These are phyloP conservation scores for Helicoverpa armigera DNA, from an alignment of 1,140 invertebrate genomes.

Conservation along the genomic window DNA sequence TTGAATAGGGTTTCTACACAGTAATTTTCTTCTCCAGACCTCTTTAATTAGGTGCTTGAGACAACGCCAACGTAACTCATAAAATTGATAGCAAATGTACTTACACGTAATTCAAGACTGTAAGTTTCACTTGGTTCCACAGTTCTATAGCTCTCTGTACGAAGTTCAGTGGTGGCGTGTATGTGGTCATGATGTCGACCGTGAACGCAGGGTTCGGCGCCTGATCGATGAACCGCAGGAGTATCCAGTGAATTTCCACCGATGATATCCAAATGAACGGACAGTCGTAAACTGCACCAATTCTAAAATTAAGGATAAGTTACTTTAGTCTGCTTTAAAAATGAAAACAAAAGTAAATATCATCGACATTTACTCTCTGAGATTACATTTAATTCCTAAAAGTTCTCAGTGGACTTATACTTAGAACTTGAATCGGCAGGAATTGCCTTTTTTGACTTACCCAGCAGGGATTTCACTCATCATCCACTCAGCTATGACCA, in stretches of 20 bases:
- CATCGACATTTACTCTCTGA: too few species aligned
- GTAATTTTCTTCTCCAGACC: too few species aligned
- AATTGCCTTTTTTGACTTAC: background rate
- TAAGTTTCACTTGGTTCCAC: background rate
- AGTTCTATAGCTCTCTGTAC: slow-evolving; percentile 52
- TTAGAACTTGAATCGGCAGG: too few species aligned
- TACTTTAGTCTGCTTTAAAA: background rate
- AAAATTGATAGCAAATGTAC: background rate
- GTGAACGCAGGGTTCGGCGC: slow-evolving; percentile 60
- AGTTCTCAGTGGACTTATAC: too few species aligned
- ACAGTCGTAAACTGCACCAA: slow-evolving; percentile 54
- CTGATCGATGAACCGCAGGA: slow-evolving; percentile 56
- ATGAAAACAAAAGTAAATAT: too few species aligned
- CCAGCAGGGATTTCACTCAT: background rate
- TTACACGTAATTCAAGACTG: background rate
- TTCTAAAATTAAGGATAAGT: slow-evolving; percentile 34
- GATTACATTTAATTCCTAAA: too few species aligned
- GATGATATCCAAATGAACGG: slow-evolving; percentile 60
- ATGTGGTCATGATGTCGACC: slow-evolving; percentile 54
- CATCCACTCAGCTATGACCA: slow-evolving; percentile 55
- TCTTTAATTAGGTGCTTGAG: too few species aligned
- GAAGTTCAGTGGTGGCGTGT: slow-evolving; percentile 51
- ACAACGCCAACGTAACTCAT: too few species aligned
- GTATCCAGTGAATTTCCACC: slow-evolving; percentile 55
- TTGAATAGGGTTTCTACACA: too few species aligned